These are phyloP conservation scores for Cataglyphis albicans DNA, from an alignment of 2,888 invertebrate genomes.

Conservation along the genomic window DNA sequence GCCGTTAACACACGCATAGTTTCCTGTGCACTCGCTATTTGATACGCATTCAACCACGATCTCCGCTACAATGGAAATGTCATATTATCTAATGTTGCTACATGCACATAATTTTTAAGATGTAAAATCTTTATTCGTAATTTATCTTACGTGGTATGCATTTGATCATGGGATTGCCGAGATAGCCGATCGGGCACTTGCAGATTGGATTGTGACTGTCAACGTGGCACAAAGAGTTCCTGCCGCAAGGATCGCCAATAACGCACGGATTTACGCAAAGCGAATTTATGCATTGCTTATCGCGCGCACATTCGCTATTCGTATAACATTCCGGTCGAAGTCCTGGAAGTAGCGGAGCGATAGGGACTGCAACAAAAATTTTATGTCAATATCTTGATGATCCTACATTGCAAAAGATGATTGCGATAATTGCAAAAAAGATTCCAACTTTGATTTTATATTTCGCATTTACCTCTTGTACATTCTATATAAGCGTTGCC, in stretches of 20 bases:
- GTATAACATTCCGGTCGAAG: conserved; percentile 90
- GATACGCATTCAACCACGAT: conserved; percentile 91
- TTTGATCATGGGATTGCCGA: conserved; percentile 90
- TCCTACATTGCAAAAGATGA: neutral
- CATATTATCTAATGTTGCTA: neutral
- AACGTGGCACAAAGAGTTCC: conserved; percentile 93
- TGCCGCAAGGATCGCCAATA: conserved; percentile 90
- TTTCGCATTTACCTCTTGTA: conserved; percentile 86
- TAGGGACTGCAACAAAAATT: conserved; percentile 56
- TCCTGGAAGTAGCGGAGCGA: conserved; percentile 76
- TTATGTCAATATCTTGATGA: neutral
- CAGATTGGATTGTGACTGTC: conserved; percentile 92
- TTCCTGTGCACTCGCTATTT: conserved; percentile 92
- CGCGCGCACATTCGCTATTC: conserved; percentile 92
- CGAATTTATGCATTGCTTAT: conserved; percentile 92
- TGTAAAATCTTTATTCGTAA: neutral
- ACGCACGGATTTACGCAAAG: conserved; percentile 93
- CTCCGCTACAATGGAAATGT: conserved; percentile 84
- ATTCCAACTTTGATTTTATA: neutral
- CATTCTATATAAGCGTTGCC: conserved; percentile 94
- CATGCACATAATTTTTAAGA: neutral
- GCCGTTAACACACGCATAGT: conserved; percentile 94
- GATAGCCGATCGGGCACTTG: conserved; percentile 92
- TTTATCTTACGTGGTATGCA: conserved; percentile 92
- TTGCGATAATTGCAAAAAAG: neutral